Conservation (phyloP, 1,140 invertebrate species). For the Drosophila nigromelanica region DNA sequence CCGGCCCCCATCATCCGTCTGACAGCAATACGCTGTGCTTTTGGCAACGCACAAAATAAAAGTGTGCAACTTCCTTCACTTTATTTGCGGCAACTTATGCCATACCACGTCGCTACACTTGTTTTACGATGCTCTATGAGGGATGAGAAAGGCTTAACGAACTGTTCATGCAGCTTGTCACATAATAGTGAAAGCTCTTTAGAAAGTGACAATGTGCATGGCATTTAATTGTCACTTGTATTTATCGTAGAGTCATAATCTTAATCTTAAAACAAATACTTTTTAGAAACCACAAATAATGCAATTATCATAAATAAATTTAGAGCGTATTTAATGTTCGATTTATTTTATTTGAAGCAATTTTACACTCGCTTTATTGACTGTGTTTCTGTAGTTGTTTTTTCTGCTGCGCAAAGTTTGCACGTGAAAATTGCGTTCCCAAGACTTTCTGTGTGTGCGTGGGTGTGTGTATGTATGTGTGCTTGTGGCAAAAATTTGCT, state of each 20-base stretch:
- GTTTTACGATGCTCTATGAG: slow-evolving; percentile 37
- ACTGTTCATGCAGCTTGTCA: slow-evolving; percentile 4
- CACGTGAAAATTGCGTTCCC: slow-evolving; percentile 78
- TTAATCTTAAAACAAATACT: too few relatives aligned
- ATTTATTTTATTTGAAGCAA: slow-evolving; percentile 22
- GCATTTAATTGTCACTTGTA: too few relatives aligned
- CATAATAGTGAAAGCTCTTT: neutral
- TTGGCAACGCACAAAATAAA: slow-evolving; percentile 63
- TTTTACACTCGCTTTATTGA: slow-evolving; percentile 64
- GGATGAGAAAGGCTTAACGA: neutral
- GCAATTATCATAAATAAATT: slow-evolving; percentile 5
- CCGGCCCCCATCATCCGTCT: neutral
- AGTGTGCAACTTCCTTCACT: slow-evolving; percentile 70
- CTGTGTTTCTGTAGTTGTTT: slow-evolving; percentile 43
- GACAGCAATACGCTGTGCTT: slow-evolving; percentile 37
- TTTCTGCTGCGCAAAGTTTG: slow-evolving; percentile 56
- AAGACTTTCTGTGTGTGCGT: slow-evolving; percentile 50
- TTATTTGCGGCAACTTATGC: slow-evolving; percentile 72
- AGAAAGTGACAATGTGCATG: neutral
- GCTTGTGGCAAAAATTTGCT: slow-evolving; percentile 50
- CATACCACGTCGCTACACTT: slow-evolving; percentile 51
- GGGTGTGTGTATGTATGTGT: slow-evolving; percentile 15
- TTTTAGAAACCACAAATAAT: too few relatives aligned
- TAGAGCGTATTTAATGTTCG: slow-evolving; percentile 40
- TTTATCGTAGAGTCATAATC: too few relatives aligned